Base-by-base conservation (phyloP, 2,888 invertebrate species). In the Eucriotettix oculatus region DNA sequence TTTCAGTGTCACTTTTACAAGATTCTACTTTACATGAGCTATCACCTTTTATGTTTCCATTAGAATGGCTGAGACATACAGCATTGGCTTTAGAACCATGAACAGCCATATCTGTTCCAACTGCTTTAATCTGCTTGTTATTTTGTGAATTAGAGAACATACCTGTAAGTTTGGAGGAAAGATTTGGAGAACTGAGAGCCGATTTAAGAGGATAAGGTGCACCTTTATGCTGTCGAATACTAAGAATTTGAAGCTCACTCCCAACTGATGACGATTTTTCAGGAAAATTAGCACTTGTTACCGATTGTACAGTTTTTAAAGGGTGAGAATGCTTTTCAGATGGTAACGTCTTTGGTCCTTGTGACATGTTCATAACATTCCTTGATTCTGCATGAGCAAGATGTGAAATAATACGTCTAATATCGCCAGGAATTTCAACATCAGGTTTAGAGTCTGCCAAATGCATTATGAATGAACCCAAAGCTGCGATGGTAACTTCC, bases 381-480 rank as follows among this genome's bases (percentile, higher is more conserved):
- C 76, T 29, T 14, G 60, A 58, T 63, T 79, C 78, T 0, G 74
- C 73, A 42, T 77, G 69, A 48, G 75, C 72, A 54, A 84, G 68
- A 72, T 82, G 86, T 42, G 86, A 81, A 1, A 89, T 76, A 54
- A 90, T 84, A 64, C 86, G 78, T 58, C 87, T 80, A 9, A 90
- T 81, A 62, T 90, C 90, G 0, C 79, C 75, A 0, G 90, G 88
- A 56, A 87, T 74, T 57, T 89, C 88, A 14, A 84, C 72, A 53
- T 84, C 81, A 52, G 81, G 76, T 58, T 82, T 80, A 16, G 78
- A 77, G 52, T 84, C 84, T 29, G 84, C 79, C 58, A 89, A 70
- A 9, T 80, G 79, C 10, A 83, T 79, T n/a, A 91, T 80, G 71
- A 84, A 90, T 2, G 82, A 78, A 7, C 87, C 87, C 9, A 91